A percentile compares a stretch with the other conserved stretches of the same genome.
Conservation (phyloP, 2,113 vertebrate species). For the Sula dactylatra region DNA sequence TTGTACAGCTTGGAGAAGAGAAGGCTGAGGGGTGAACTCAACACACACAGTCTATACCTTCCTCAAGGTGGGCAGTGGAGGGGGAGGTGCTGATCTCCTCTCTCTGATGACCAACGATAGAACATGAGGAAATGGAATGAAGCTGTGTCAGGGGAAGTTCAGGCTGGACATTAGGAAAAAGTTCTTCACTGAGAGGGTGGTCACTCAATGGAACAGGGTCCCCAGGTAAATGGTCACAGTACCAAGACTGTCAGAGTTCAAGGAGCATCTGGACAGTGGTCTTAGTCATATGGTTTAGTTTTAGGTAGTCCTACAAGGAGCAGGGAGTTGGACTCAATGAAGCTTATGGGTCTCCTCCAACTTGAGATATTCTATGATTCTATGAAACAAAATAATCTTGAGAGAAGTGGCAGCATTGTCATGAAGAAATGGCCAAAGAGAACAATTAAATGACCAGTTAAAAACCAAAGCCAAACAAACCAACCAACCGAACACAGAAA, state of each 20-base stretch:
- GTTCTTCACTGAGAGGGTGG: not conserved
- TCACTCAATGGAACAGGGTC: not conserved
- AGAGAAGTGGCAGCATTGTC: not conserved
- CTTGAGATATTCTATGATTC: not conserved
- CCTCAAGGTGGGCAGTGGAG: not conserved
- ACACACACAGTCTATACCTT: rapidly evolving
- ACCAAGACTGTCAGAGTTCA: not conserved
- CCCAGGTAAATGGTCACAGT: not conserved
- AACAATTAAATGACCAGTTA: not conserved
- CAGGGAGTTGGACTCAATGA: not conserved
- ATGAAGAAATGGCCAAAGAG: not conserved
- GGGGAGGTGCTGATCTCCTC: not conserved
- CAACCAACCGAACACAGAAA: not conserved
- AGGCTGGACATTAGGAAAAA: not conserved
- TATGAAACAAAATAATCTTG: not conserved
- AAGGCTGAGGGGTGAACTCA: not conserved
- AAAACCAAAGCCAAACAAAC: not conserved
- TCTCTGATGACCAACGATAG: not conserved
- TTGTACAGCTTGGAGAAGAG: not conserved
- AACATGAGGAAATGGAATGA: not conserved
- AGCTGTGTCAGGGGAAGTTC: not conserved
- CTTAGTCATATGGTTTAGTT: not conserved
- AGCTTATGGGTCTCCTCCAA: not conserved
- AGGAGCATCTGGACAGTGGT: rapidly evolving
- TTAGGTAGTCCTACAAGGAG: not conserved